Conservation (phyloP, 2,113 vertebrate genomes). For the Cyprinus carpio region DNA sequence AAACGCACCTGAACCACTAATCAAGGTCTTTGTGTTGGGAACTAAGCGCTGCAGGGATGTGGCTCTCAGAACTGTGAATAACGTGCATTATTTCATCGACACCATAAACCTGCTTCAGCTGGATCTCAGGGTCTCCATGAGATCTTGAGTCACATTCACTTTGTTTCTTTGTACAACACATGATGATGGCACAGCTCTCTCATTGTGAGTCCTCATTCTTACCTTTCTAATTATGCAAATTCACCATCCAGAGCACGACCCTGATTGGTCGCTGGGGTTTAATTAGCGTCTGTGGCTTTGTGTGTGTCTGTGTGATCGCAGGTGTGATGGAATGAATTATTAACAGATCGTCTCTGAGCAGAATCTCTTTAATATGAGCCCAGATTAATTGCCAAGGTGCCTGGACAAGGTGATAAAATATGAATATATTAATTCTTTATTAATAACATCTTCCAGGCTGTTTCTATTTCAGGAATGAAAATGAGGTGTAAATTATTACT, state of each 20-base stretch:
- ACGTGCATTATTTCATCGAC: background rate
- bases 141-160: background rate
- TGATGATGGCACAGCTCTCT: background rate
- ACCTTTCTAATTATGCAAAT: slow-evolving; percentile 41
- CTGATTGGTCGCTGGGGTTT: slow-evolving; percentile 43
- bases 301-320: background rate
- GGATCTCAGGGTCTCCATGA: background rate
- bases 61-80: background rate
- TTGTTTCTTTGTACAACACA: background rate
- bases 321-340: slow-evolving; percentile 43
- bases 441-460: slow-evolving; percentile 10
- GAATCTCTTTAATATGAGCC: slow-evolving; percentile 24
- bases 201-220: background rate
- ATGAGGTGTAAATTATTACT: slow-evolving; percentile 9
- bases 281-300: slow-evolving; percentile 35
- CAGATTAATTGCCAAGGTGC: slow-evolving; percentile 33
- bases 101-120: background rate
- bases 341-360: background rate
- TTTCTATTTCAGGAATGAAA: slow-evolving; percentile 30
- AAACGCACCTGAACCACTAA: background rate
- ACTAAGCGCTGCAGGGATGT: background rate
- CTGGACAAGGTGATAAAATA: slow-evolving; percentile 31
- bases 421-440: slow-evolving; percentile 43
- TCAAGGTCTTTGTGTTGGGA: background rate
- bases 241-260: slow-evolving; percentile 20